Conservation (phyloP, 1,140 invertebrate species). For the Drosophila athabasca region DNA sequence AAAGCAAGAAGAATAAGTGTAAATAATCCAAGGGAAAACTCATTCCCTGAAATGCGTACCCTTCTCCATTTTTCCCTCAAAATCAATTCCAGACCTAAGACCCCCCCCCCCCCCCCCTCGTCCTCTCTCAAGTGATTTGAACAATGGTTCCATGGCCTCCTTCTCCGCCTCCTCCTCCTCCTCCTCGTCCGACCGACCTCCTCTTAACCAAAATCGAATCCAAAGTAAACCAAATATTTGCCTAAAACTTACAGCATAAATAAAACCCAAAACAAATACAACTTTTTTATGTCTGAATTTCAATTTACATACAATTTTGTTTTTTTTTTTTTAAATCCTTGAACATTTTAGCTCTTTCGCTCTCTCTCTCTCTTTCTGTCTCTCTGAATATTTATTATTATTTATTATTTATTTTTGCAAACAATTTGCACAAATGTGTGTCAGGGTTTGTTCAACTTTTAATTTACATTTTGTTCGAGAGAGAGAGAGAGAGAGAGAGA, state of each 20-base stretch:
- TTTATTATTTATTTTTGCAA: constrained; percentile 3
- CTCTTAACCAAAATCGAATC: constrained; percentile 11
- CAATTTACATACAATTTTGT: constrained; percentile 61
- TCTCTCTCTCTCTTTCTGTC: too few species aligned
- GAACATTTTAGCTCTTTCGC: constrained; percentile 10
- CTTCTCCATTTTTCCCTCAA: background rate
- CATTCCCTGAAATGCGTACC: background rate
- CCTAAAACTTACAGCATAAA: constrained; percentile 48
- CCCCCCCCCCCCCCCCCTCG: background rate
- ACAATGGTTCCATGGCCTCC: constrained; percentile 23
- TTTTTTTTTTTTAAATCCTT: constrained; percentile 32
- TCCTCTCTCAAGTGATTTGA: constrained; percentile 1
- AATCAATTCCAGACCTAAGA: background rate
- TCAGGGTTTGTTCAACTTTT: constrained; percentile 23
- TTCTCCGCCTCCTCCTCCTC: background rate
- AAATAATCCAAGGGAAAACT: background rate
- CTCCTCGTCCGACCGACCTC: too few species aligned
- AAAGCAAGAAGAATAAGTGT: too few species aligned
- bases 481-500: too few species aligned
- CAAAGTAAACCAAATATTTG: constrained; percentile 54
- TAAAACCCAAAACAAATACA: constrained; percentile 40
- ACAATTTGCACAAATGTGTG: constrained; percentile 28
- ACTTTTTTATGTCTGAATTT: constrained; percentile 35
- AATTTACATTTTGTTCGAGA: constrained; percentile 12
- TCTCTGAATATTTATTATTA: too few species aligned